Percentiles rank a stretch among this genome's conserved stretches.
Evolutionary conservation across 2,888 invertebrate species (phyloP).

Genomic region (Hyppa rectilinea): DNA sequence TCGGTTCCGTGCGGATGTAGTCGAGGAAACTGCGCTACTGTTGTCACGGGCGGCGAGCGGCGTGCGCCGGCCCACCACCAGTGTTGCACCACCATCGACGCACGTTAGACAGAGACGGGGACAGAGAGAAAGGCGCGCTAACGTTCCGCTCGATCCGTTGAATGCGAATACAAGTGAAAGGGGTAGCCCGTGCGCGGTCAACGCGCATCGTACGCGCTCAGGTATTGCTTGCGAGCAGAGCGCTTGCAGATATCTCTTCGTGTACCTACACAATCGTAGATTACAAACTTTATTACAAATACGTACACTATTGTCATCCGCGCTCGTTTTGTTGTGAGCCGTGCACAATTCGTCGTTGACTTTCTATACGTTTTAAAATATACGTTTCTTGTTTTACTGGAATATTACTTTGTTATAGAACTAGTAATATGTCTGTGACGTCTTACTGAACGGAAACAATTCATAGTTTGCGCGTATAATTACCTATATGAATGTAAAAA

Average conservation of each 20-base stretch:
- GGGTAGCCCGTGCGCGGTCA: conserved; percentile 87
- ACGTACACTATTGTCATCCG: conserved; percentile 60
- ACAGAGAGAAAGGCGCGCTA: conserved; percentile 88
- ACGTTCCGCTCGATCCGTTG: conserved; percentile 87
- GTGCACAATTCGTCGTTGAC: conserved; percentile 31
- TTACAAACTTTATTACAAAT: conserved; percentile 65
- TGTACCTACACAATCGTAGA: conserved; percentile 64
- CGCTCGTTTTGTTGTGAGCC: conserved; percentile 35
- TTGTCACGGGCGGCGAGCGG: conserved; percentile 79
- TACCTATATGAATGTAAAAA: conserved; percentile 21
- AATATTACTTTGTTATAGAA: neutral
- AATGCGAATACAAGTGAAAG: conserved; percentile 89
- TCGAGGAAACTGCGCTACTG: conserved; percentile 88
- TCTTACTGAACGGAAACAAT: neutral
- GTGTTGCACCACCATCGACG: conserved; percentile 77
- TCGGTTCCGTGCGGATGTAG: conserved; percentile 87
- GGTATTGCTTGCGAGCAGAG: conserved; percentile 74
- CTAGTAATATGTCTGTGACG: neutral
- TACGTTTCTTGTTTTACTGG: conserved; percentile 20
- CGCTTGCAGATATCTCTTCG: conserved; percentile 75
- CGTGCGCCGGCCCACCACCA: conserved; percentile 83
- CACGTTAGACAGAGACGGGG: conserved; percentile 87
- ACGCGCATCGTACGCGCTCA: conserved; percentile 78
- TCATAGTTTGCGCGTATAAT: conserved; percentile 8
- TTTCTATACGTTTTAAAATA: conserved; percentile 42